Evolutionary conservation across 2,888 invertebrate genomes (phyloP).

Genomic region (Caenorhabditis sp.): DNA sequence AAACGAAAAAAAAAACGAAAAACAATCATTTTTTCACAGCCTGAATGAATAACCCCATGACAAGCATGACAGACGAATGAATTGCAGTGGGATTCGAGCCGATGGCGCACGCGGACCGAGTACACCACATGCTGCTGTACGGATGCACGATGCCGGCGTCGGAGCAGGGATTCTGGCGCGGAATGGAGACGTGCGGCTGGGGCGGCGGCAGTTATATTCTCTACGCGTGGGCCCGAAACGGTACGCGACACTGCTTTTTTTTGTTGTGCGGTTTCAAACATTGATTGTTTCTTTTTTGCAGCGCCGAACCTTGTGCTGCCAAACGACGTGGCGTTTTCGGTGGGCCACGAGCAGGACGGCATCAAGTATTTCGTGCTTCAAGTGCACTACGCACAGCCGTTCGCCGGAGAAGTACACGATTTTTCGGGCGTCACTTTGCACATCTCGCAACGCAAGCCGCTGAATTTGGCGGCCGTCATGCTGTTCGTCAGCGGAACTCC

Average conservation of each 20-base stretch:
- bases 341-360: conserved; percentile 81
- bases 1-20: conserved; percentile 4
- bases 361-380: conserved; percentile 82
- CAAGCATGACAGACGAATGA: not conserved
- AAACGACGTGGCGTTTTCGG: conserved; percentile 82
- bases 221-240: conserved; percentile 84
- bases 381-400: conserved; percentile 77
- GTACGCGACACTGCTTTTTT: conserved; percentile 18
- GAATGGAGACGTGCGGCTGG: conserved; percentile 79
- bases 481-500: conserved; percentile 78
- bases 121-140: conserved; percentile 83
- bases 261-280: no score
- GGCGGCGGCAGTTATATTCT: conserved; percentile 80
- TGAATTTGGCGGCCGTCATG: conserved; percentile 79
- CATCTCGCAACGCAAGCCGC: conserved; percentile 70
- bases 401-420: conserved; percentile 79
- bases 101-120: conserved; percentile 82
- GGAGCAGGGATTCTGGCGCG: conserved; percentile 81
- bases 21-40: no score
- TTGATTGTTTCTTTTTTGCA: conserved; percentile 55
- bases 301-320: conserved; percentile 82
- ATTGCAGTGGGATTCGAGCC: conserved; percentile 81
- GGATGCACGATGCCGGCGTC: conserved; percentile 82
- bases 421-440: conserved; percentile 80
- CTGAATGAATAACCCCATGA: no score